Evolutionary conservation across 2,797 vertebrate genomes (phyloP).

Genomic region (Eleutherodactylus coqui): DNA sequence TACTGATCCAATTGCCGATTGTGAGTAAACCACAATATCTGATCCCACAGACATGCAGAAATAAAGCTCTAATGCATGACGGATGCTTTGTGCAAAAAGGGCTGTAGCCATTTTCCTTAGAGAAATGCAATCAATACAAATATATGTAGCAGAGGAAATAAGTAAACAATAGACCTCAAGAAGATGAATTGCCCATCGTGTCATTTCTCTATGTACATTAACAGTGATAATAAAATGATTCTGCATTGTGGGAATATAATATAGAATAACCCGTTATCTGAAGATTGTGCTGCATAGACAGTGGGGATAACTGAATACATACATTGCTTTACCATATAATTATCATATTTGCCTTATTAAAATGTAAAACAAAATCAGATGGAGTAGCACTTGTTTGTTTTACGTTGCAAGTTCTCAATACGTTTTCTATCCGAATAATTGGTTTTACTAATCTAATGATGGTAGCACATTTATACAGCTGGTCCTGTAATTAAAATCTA

Average conservation of each 20-base stretch:
- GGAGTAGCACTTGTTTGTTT: no score
- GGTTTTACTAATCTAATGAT: no score
- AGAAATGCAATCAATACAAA: conserved; percentile 32
- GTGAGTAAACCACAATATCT: neutral
- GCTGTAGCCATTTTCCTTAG: conserved; percentile 12
- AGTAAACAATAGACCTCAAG: conserved; percentile 16
- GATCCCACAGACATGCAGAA: conserved; percentile 6
- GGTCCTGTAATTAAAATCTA: no score
- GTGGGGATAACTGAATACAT: neutral
- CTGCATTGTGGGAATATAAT: neutral
- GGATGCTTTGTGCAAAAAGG: conserved; percentile 1
- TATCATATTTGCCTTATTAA: neutral
- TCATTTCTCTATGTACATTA: conserved; percentile 8
- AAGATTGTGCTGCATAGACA: neutral
- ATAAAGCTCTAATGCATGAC: neutral
- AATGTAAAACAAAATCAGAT: no score
- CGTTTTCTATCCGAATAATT: neutral
- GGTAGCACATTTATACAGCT: no score
- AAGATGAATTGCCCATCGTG: neutral
- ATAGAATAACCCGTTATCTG: neutral
- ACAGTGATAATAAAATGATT: neutral
- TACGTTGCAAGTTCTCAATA: no score
- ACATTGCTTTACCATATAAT: neutral
- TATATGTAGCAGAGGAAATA: conserved; percentile 20
- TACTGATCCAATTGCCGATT: neutral